A percentile compares a stretch with the other conserved stretches of the same genome.
Conservation (phyloP, 2,113 vertebrate species). For the Deroptyus accipitrinus region DNA sequence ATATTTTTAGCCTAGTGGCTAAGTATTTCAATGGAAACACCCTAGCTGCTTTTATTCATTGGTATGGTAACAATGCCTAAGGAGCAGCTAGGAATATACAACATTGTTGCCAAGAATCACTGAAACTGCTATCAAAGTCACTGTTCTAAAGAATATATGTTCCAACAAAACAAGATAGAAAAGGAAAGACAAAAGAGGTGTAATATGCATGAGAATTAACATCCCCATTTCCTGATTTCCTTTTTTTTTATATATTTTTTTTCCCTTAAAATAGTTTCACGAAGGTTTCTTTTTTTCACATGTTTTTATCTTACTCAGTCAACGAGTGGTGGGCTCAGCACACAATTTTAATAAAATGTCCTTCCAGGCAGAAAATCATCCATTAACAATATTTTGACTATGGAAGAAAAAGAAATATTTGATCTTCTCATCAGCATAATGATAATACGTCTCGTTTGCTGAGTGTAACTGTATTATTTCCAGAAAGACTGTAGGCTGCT, state of each 20-base stretch:
- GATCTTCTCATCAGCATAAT: constrained; percentile 53
- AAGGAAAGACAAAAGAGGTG: constrained; percentile 5
- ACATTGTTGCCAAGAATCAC: neutral
- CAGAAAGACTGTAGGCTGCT: constrained; percentile 36
- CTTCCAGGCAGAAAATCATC: constrained; percentile 54
- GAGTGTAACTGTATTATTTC: constrained; percentile 39
- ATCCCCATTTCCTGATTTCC: neutral
- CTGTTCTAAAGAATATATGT: neutral
- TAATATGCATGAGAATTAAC: neutral
- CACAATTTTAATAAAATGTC: constrained; percentile 50
- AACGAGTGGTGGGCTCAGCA: neutral
- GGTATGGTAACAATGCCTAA: neutral
- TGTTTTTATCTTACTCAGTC: constrained; percentile 30
- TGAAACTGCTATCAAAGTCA: neutral
- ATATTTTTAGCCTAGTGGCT: neutral
- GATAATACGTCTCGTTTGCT: constrained; percentile 30
- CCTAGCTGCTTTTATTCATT: neutral
- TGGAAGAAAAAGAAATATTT: constrained; percentile 46
- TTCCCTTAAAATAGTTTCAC: neutral
- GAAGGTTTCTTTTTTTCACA: constrained; percentile 21
- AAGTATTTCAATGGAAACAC: neutral
- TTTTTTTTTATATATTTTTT: neutral
- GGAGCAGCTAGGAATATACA: neutral
- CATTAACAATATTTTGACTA: constrained; percentile 58
- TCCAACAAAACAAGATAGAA: neutral